Base-by-base conservation (phyloP, 2,888 invertebrate species). In the Nomada fabriciana region DNA sequence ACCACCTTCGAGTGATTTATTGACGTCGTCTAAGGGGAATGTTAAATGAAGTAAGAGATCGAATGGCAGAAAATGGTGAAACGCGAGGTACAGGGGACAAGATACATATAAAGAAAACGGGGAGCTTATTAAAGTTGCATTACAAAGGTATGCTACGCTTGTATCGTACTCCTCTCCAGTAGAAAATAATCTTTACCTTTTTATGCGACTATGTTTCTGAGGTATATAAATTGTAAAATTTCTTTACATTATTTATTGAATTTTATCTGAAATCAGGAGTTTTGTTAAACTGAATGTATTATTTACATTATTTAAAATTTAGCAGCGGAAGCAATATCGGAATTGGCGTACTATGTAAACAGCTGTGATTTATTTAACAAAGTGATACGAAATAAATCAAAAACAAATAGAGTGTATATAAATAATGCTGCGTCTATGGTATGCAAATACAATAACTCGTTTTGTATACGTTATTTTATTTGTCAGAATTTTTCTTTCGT, bases 11-110 rank as follows among this genome's bases (percentile, higher is more conserved):
- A 65, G 89, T 90, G 90, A 91, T 91, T 91, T 91, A 91, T 90
- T 88, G 89, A 59, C 59, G 83, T 84, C 87, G 87, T 89, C 85
- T 83, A 87, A 88, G 88, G 88, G 88, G 89, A 91, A 90, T 89
- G 89, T 90, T 88, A 87, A 83, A 85, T 86, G 84, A 83, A 78
- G 80, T 79, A 77, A 71, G 50, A 76, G 73, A 68, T 59, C 74
- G 73, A 68, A 55, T 29, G 68, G 65, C 43, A 55, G 75, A 61
- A 71, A 82, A 73, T 47, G 47, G 52, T 53, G 63, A 50, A 67
- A 47, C 55, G n/a, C 29, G 15, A 25, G 20, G n/a, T n/a, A 9
- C 15, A 29, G 29, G 20, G 20, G 43, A 29, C 25, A 29, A 73
- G 15, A 25, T n/a, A 47, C 11, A 47, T 29, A 20, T 10, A 25